A percentile compares a stretch with the other conserved stretches of the same genome.
Conservation (phyloP, 2,113 vertebrate genomes). For the Xyliphius kryptos region DNA sequence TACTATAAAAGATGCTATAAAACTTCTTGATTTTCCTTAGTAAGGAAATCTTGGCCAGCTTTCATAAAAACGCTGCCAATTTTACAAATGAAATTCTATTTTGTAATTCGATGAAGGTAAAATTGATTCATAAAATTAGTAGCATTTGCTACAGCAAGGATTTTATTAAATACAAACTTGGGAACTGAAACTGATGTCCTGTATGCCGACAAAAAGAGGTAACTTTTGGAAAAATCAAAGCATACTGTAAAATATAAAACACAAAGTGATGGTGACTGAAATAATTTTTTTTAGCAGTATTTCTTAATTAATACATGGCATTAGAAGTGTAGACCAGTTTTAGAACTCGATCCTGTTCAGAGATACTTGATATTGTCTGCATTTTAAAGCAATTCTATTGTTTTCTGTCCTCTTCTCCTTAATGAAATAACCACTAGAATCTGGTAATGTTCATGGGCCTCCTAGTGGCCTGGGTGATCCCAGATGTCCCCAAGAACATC, state of each 20-base stretch:
- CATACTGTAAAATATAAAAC: no score
- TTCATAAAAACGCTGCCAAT: neutral
- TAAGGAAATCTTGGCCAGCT: neutral
- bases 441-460: constrained; percentile 92
- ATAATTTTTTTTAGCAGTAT: constrained; percentile 8
- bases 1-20: neutral
- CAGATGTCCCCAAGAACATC: constrained; percentile 90
- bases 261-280: no score
- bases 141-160: no score
- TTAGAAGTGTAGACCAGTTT: neutral
- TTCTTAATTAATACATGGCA: constrained; percentile 9
- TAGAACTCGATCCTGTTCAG: constrained; percentile 1
- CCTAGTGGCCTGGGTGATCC: constrained; percentile 93
- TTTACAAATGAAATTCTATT: neutral
- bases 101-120: no score
- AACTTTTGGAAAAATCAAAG: no score
- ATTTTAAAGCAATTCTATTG: constrained; percentile 4
- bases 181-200: no score
- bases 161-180: no score
- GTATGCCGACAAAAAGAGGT: no score
- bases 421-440: constrained; percentile 65
- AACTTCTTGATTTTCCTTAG: neutral
- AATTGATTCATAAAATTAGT: no score
- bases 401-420: neutral
- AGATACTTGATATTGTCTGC: constrained; percentile 3